Base-by-base conservation (phyloP, 2,888 invertebrate genomes). In the Cataglyphis cursor region DNA sequence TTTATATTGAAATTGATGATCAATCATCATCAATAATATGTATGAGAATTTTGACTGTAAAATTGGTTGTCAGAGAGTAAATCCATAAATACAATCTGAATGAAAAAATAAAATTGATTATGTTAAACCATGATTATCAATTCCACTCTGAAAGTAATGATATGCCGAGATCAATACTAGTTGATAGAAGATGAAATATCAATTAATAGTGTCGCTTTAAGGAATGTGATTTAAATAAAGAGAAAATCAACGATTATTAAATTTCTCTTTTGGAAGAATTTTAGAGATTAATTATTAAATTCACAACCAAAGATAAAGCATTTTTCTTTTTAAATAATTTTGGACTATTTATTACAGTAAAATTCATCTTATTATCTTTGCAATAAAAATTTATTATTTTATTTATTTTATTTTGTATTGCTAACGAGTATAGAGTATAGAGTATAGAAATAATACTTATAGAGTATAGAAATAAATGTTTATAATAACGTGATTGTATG, bases 211-310 rank as follows among this genome's bases (percentile, higher is more conserved):
- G 28, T 18, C 21, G 44, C 65, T 9, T 9, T 6, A 61, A 65
- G 24, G 12, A 62, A 51, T 68, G 57, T 28, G 54, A 31, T n/a
- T 84, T 82, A 76, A 87, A 84, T 68, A 81, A 72, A 61, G 80
- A 54, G 76, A 87, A 87, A 87, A 82, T 76, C n/a, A 51, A 44
- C 44, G 10, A 72, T 51, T 57, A 54, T 61, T 28, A 62, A 82
- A 66, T 38, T 68, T 64, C 48, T 81, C 31, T 28, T 21, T 61
- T 12, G 6, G 3, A 8, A 54, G 44, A 76, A 86, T 57, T 48
- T 35, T 70, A 31, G 21, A 54, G n/a, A 73, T 38, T 51, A 28
- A 15, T 51, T 48, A 59, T 48, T 15, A 51, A n/a, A 51, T 51
- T 51, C 3, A 1, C 10, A 31, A 31, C 5, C 3, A 31, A 18